Evolutionary conservation across 30 jellyfish, hydroid and myxozoan species (phyloP), one percentile per base, ranked within the genome.

Genomic region (Hydractinia echinata): DNA sequence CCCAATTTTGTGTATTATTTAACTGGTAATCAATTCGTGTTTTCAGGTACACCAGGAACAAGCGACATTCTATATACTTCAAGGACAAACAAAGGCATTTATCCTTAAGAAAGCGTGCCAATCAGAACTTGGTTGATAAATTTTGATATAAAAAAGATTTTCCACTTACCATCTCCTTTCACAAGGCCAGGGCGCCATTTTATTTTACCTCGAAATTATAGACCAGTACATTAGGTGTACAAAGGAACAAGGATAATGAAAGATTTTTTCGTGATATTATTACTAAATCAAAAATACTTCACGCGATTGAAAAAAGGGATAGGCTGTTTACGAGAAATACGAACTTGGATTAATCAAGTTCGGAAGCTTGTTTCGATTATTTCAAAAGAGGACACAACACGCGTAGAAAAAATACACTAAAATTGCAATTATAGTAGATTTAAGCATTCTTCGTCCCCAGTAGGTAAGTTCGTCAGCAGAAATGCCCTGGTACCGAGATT

Each of bases 41-140:
- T 30, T 30, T 30, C 61, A 89, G 96, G 96, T 4, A 84, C 96
- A 6, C 96, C 96, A n/a, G 96, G 95, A n/a, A 5, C 96, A 89
- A 76, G 96, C 96, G 8, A 81, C 91, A 5, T n/a, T 54, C 97
- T 0, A n/a, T 91, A 91, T 74, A 91, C 86, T 84, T 73, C 86
- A n/a, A 53, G 97, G 97, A 5, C 96, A n/a, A 91, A 73, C 89
- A 87, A 30, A 91, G n/a, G 69, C 81, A 82, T 21, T 76, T 82
- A 54, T 86, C 83, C 39, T 54, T 91, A 73, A 54, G 97, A 44
- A 55, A 68, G 39, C 68, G 83, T 50, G 90, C 91, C 49, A 55
- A 48, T 19, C 72, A n/a, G 77, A 50, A 39, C 88, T 91, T 5
- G 96, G 96, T n/a, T 6, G 91, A 71, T 20, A 86, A 86, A 60